Evolutionary conservation across 2,797 vertebrate species (phyloP).

Genomic region (Propithecus perrieri): DNA sequence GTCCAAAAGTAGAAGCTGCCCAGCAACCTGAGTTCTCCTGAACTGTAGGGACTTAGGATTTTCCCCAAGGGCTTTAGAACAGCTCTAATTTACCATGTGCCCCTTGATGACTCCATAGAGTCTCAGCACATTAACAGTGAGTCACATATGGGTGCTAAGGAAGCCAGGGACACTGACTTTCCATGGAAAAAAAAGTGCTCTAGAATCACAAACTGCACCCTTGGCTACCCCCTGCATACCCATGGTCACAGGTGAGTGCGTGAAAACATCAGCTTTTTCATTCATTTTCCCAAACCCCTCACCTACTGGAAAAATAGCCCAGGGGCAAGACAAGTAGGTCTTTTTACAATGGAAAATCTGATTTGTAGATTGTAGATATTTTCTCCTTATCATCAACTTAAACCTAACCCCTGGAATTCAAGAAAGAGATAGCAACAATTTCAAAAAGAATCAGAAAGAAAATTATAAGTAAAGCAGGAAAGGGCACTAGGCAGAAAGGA

Average conservation of each 20-base stretch:
- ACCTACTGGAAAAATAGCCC: not conserved
- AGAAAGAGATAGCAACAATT: not conserved
- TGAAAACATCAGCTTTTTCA: conserved; percentile 2
- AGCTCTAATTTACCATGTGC: not conserved
- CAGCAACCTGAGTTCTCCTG: not conserved
- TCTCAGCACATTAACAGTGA: not conserved
- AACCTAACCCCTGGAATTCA: not conserved
- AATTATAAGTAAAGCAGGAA: not conserved
- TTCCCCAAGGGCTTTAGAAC: not conserved
- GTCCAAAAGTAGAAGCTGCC: not conserved
- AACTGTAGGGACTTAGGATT: not conserved
- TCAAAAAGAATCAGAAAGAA: not conserved
- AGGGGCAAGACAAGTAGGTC: not conserved
- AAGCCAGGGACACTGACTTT: not conserved
- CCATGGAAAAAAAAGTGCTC: not conserved
- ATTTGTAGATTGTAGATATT: not conserved
- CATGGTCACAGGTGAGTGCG: not conserved
- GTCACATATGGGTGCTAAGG: not conserved
- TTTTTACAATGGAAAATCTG: conserved; percentile 2
- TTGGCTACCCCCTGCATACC: not conserved
- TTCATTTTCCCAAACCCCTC: conserved; percentile 24
- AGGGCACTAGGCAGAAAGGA: not conserved
- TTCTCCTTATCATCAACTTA: not conserved
- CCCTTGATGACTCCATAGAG: not conserved
- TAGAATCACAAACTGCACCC: not conserved